Base-by-base conservation (phyloP, 2,888 invertebrate genomes). In the Syrphus vitripennis region DNA sequence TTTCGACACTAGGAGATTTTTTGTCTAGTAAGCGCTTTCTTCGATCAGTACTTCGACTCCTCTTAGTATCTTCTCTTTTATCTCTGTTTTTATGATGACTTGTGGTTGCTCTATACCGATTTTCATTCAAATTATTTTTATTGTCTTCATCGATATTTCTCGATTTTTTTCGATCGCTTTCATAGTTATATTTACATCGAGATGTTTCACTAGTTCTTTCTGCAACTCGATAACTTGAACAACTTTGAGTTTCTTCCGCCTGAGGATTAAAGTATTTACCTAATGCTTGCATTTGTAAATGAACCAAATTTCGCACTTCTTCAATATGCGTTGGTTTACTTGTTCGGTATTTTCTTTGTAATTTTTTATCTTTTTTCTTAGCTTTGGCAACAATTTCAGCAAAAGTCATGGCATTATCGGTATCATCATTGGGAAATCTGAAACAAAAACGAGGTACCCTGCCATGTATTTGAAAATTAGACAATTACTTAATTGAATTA, bases 281-380 rank as follows among this genome's bases (percentile, higher is more conserved):
- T 14, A 92, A 61, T 3, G 92, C 91, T 71, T 90, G 88, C 92
- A 92, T 92, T 88, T 92, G 92, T 12, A 92, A 79, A 2, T 90
- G 87, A 6, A 92, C 90, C 40, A 92, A 83, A 61, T 90, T 89
- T 10, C 91, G 89, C 31, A 92, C 88, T 78, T 92, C 91, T 83
- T 92, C 92, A 10, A 89, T 90, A 9, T 91, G 88, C 2, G 92
- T 91, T 3, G 91, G 90, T 79, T 91, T 92, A 34, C 89, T 90
- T 12, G 89, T 90, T 3, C 92, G 90, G 88, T 92, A 89, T 70
- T 89, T 90, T 10, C 91, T 88, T 1, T 90, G 89, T 21, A 90
- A 88, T 5, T 89, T 87, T 26, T 91, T 90, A 3, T 89, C 88
- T 40, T 90, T 91, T 9, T 90, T 86, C 59, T 89, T 90, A 3